These are phyloP conservation scores for Carterocephalus palaemon DNA, from an alignment of 2,888 invertebrate species.

Conservation along the genomic window DNA sequence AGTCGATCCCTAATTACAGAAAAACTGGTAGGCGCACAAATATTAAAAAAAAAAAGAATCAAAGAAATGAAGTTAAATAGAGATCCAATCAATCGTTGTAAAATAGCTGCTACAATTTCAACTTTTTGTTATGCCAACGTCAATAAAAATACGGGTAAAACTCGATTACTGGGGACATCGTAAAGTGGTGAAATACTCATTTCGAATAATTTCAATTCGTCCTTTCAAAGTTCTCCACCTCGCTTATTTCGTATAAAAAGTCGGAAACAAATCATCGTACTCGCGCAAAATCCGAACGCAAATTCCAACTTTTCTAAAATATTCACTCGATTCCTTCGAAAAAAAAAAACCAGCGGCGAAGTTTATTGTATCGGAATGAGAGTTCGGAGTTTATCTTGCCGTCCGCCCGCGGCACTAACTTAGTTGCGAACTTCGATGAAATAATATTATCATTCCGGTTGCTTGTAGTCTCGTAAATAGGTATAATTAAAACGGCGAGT, in stretches of 20 bases:
- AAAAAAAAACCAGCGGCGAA: slow-evolving; percentile 48
- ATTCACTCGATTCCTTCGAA: slow-evolving; percentile 43
- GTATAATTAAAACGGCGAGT: slow-evolving; percentile 36
- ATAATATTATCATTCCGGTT: slow-evolving; percentile 60
- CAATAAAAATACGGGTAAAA: neutral
- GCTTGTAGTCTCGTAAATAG: slow-evolving; percentile 34
- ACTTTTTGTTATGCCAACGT: too few relatives aligned
- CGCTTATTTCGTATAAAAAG: slow-evolving; percentile 37
- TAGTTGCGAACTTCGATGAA: slow-evolving; percentile 49
- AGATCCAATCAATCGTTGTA: too few relatives aligned
- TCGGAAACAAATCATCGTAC: slow-evolving; percentile 53
- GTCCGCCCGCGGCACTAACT: slow-evolving; percentile 42
- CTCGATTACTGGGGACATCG: slow-evolving; percentile 7
- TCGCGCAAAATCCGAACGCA: slow-evolving; percentile 50
- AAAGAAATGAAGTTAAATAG: too few relatives aligned
- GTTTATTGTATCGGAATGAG: slow-evolving; percentile 56
- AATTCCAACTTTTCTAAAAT: slow-evolving; percentile 62
- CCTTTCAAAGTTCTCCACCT: slow-evolving; percentile 25
- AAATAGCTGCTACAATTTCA: too few relatives aligned
- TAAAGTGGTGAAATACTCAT: slow-evolving; percentile 21
- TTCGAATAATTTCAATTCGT: slow-evolving; percentile 28
- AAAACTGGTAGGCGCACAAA: too few relatives aligned
- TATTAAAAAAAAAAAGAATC: too few relatives aligned
- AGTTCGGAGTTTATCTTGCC: slow-evolving; percentile 59
- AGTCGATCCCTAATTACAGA: too few relatives aligned